These are phyloP conservation scores for Heliconius eleuchia DNA, from an alignment of 1,140 invertebrate genomes.

Conservation along the genomic window DNA sequence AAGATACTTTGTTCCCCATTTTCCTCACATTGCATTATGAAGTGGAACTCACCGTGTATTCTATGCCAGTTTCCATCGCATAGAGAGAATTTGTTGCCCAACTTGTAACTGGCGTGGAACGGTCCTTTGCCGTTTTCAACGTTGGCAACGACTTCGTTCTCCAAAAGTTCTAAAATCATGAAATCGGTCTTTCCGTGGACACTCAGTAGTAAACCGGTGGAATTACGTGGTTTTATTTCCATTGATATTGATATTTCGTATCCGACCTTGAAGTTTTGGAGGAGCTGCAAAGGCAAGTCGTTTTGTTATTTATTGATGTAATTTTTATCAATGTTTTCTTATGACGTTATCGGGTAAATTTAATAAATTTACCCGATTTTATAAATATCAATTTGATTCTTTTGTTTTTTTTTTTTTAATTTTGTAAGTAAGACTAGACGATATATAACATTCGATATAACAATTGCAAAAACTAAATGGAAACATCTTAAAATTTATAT, in stretches of 20 bases:
- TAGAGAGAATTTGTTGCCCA: constrained; percentile 86
- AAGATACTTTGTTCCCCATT: too few relatives aligned
- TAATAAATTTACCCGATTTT: too few relatives aligned
- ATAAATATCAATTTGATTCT: too few relatives aligned
- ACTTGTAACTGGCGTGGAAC: constrained; percentile 88
- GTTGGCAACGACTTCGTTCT: constrained; percentile 90
- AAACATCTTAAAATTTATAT: too few relatives aligned
- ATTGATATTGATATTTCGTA: constrained; percentile 90
- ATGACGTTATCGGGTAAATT: too few relatives aligned
- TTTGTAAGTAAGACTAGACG: too few relatives aligned
- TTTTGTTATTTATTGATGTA: too few relatives aligned
- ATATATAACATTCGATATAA: too few relatives aligned
- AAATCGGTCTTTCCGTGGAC: constrained; percentile 92
- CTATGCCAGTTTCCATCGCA: constrained; percentile 98
- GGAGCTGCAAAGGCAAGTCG: constrained; percentile 68
- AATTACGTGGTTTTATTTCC: constrained; percentile 93
- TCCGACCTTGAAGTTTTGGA: constrained; percentile 90
- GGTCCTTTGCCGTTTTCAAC: constrained; percentile 93
- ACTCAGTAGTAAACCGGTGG: constrained; percentile 90
- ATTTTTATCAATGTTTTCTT: too few relatives aligned
- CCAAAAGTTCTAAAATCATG: constrained; percentile 92
- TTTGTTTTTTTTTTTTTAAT: too few relatives aligned
- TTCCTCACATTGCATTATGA: too few relatives aligned
- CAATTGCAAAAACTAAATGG: too few relatives aligned
- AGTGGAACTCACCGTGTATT: constrained; percentile 85